Base-by-base conservation (phyloP, 1,140 invertebrate species). In the Acromyrmex charruanus region DNA sequence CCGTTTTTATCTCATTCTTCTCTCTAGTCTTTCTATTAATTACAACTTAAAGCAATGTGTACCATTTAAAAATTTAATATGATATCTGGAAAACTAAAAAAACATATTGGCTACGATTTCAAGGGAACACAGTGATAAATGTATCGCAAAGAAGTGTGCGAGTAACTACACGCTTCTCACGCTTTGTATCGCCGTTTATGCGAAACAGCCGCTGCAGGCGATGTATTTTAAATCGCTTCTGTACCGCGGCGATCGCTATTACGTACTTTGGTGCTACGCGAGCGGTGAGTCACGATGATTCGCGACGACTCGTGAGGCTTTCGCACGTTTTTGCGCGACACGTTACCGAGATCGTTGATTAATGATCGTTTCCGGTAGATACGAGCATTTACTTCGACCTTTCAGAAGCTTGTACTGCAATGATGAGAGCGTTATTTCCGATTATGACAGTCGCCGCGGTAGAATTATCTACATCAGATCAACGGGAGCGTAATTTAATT, bases 321-420 rank as follows among this genome's bases (percentile, higher is more conserved):
- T 92, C 92, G 92, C 92, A 93, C 92, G 92, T 93, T 93, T 93
- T 93, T 92, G 91, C 92, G 88, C 91, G 81, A 65, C 80, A 86
- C 79, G 87, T 61, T 77, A 88, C 89, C 84, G 77, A 77, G 87
- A 92, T 92, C 89, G 80, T 88, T 91, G 92, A 93, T 93, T 93
- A 93, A 93, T 90, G 92, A 91, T 88, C 88, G 77, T 91, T 93
- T 93, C 93, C 92, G 92, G 91, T 85, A 74, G 69, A 31, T 28
- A 18, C n/a, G 51, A 71, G 74, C 49, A n/a, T 77, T 81, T 55
- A 35, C 59, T 63, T 72, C 35, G 79, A 18, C 21, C 66, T 82
- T 21, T 82, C 68, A 21, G 18, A 3, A 21, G 25, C 53, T 16
- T 14, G 68, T 49, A n/a, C 35, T 6, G 79, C 31, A 44, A 68